Evolutionary conservation across 2,113 vertebrate genomes (phyloP).

Genomic region (Vireo altiloquus): DNA sequence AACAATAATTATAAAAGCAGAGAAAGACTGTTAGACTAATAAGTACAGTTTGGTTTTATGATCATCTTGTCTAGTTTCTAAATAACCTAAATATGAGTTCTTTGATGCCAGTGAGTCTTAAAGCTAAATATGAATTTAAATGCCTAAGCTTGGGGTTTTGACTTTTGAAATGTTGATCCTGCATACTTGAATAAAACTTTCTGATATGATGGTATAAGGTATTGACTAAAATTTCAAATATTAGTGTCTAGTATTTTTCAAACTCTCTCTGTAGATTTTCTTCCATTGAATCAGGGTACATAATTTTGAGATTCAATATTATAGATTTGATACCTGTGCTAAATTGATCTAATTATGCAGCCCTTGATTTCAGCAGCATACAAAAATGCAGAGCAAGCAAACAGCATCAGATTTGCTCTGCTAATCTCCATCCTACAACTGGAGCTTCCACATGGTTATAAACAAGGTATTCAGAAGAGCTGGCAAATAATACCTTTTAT

Average conservation of each 20-base stretch:
- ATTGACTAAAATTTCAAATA: not conserved
- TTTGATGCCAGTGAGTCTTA: not conserved
- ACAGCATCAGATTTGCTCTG: not conserved
- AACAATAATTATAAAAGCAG: not conserved
- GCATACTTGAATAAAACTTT: not conserved
- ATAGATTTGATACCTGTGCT: not conserved
- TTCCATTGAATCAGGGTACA: not conserved
- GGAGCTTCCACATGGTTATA: not conserved
- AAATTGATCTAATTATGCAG: not conserved
- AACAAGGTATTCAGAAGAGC: not conserved
- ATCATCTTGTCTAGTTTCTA: not conserved
- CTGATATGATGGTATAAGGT: not conserved
- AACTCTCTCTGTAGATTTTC: not conserved
- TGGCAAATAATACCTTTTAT: not conserved
- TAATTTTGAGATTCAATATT: not conserved
- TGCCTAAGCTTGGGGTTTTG: not conserved
- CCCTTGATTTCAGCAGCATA: not conserved
- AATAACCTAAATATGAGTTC: not conserved
- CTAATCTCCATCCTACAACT: not conserved
- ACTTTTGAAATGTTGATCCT: not conserved
- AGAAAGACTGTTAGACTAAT: not conserved
- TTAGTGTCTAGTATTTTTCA: not conserved
- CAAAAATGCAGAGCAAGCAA: not conserved
- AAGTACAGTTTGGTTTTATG: not conserved
- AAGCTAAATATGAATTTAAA: not conserved